phyloP scores from a whole-genome alignment of 64 coral and sea anemone genomes.

The Platygyra sinensis region DNA sequence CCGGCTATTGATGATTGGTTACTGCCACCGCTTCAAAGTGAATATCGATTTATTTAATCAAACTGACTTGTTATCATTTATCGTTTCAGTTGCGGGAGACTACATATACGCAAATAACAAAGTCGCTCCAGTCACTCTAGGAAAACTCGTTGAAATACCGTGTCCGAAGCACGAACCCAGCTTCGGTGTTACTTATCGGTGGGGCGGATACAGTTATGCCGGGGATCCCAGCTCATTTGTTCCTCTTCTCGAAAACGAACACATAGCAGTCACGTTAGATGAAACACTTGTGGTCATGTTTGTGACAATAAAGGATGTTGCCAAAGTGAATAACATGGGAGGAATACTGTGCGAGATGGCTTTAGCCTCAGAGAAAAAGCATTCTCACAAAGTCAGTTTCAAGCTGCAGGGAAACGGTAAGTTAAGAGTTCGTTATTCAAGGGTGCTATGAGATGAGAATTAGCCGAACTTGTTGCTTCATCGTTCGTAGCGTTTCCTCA shows the following conservation, averaged over 20 bases:
- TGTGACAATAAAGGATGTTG: neutral
- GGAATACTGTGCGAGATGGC: conserved; percentile 2
- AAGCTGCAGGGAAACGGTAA: neutral
- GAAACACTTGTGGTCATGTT: conserved; percentile 12
- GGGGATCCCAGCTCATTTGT: too few relatives aligned
- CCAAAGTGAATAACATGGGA: neutral
- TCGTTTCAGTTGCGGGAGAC: neutral
- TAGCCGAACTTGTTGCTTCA: neutral
- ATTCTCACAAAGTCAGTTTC: neutral
- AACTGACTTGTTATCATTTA: neutral
- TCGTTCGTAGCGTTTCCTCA: too few relatives aligned
- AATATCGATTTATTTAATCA: neutral
- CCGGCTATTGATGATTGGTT: too few relatives aligned
- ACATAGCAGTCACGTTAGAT: neutral
- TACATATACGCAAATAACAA: neutral
- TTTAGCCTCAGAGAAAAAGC: neutral
- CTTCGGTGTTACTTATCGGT: conserved; percentile 1
- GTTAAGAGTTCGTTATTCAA: neutral
- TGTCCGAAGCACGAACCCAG: neutral
- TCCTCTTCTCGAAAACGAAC: neutral
- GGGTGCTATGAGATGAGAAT: neutral
- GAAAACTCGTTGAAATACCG: neutral
- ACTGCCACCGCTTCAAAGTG: neutral
- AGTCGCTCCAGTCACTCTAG: neutral
- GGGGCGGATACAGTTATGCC: neutral